Evolutionary conservation across 30 jellyfish, hydroid and myxozoan species (phyloP).

Genomic region (Pseudorhiza aurosa): DNA sequence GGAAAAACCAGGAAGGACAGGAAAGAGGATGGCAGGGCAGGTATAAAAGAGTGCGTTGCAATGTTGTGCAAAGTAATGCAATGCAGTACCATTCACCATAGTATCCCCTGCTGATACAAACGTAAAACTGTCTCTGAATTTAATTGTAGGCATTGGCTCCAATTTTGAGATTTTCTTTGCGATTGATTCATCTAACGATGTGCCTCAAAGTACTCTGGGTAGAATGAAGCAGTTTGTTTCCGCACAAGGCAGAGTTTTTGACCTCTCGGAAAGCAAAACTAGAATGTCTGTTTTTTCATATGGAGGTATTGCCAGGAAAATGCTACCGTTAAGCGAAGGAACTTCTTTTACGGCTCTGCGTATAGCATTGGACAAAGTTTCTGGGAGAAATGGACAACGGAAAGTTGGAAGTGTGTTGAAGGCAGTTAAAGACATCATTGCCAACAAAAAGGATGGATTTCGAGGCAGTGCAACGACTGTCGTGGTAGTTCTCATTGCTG

Average conservation of each 20-base stretch:
- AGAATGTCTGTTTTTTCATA: conserved; percentile 32
- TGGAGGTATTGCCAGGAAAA: conserved; percentile 37
- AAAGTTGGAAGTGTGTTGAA: not conserved
- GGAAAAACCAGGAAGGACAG: no score
- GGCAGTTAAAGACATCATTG: not conserved
- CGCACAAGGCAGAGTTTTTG: not conserved
- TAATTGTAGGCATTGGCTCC: not conserved
- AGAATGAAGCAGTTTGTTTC: conserved; percentile 16
- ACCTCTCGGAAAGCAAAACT: conserved; percentile 1
- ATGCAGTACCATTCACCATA: no score
- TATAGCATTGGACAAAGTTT: not conserved
- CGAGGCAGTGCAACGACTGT: conserved; percentile 43
- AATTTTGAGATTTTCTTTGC: not conserved
- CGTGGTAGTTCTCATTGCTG: conserved; percentile 45
- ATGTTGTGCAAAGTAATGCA: no score
- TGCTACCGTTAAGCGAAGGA: conserved; percentile 34
- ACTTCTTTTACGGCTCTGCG: conserved; percentile 4
- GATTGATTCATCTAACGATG: conserved; percentile 52
- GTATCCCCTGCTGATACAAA: no score
- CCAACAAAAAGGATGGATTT: not conserved
- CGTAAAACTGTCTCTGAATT: no score
- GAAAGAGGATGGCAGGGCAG: no score
- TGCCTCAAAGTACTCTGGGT: conserved; percentile 10
- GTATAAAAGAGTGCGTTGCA: no score
- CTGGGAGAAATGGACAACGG: not conserved